Base-by-base conservation (phyloP, 2,797 vertebrate genomes). In the Danio kyathit region DNA sequence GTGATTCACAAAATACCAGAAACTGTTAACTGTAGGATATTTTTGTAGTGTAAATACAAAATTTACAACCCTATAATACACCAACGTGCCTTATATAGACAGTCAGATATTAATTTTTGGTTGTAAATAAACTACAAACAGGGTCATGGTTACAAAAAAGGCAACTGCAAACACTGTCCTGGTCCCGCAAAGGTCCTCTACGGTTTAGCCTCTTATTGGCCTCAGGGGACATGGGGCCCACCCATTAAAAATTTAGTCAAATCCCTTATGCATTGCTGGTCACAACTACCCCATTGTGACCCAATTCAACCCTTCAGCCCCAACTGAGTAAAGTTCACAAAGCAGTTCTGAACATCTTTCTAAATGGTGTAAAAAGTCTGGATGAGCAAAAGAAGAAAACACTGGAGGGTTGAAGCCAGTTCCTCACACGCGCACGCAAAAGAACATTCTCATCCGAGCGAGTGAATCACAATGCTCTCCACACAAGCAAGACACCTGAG, bases 371-470 rank as follows among this genome's bases (percentile, higher is more conserved):
- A 57, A 69, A 59, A 69, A 48, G 61, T 59, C 49, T 19, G 14
- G n/a, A 44, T 0, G 66, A 82, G 72, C 6, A 51, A 38, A 13
- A 66, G 60, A 67, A 52, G 16, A 5, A 66, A 67, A 60, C 48
- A 80, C 80, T 61, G 40, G 40, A 79, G 74, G 76, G 63, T 29
- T 82, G 78, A 12, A 71, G 48, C 3, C 40, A 71, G 66, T 61
- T 82, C 43, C 43, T 82, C 73, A 38, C 14, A 67, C 48, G 77
- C 17, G n/a, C 10, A 49, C 7, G 48, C 19, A 67, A 77, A 74
- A 82, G 66, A 76, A 85, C 81, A 74, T 54, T 69, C 80, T 82
- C 72, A 74, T 79, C 76, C n/a, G 13, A 76, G 66, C 19, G 14
- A 40, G 38, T 54, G 69, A 56, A 46, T 72, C 48, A 7, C 49